Conservation (phyloP, 2,888 invertebrate species). For the Syrista parreyssii region DNA sequence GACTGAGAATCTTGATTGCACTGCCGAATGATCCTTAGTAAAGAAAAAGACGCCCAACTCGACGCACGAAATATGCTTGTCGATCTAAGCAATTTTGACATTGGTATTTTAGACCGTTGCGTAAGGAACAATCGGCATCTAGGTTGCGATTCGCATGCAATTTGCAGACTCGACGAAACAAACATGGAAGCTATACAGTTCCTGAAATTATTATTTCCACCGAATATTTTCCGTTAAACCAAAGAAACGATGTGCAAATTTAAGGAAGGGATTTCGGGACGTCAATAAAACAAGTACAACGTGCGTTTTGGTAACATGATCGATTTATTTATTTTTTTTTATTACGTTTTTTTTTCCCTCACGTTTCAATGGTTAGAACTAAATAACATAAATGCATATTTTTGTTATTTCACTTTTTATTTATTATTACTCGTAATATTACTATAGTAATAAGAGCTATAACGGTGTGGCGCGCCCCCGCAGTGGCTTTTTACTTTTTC, state of each 20-base stretch:
- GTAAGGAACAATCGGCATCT: conserved; percentile 1
- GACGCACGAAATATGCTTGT: not conserved
- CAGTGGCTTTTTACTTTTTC: conserved; percentile 33
- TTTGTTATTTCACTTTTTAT: conserved; percentile 53
- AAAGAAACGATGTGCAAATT: not conserved
- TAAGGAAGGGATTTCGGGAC: not conserved
- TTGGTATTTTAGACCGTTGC: conserved; percentile 1
- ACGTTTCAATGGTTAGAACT: conserved; percentile 56
- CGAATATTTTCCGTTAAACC: not conserved
- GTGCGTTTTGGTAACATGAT: conserved; percentile 55
- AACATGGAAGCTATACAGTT: not conserved
- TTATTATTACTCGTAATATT: conserved; percentile 54
- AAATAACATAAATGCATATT: conserved; percentile 64
- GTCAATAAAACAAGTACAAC: not conserved
- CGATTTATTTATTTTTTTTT: conserved; percentile 57
- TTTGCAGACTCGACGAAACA: not conserved
- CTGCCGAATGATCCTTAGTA: not conserved
- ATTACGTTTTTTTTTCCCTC: conserved; percentile 25
- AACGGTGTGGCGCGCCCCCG: conserved; percentile 57
- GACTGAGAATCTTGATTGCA: not conserved
- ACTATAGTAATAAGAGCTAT: conserved; percentile 59
- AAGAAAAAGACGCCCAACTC: not conserved
- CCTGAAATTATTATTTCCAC: not conserved
- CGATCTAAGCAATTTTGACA: not conserved
- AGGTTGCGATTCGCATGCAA: not conserved